Conservation (phyloP, 2,888 invertebrate genomes). For the Pasiphila rectangulata region DNA sequence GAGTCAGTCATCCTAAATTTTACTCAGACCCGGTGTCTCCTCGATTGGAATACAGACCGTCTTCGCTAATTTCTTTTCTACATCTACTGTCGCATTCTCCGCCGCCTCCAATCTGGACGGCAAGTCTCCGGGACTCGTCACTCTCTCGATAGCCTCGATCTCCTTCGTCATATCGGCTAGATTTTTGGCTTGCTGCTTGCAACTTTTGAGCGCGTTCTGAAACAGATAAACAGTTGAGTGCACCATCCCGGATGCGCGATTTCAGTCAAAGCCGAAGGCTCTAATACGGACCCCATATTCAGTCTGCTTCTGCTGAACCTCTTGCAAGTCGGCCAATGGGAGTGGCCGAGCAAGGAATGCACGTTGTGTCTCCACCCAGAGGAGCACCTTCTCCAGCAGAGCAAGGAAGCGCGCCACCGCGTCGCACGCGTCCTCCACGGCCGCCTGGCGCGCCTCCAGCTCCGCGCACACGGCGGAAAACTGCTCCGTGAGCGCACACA, state of each 20-base stretch:
- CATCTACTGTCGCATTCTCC: constrained; percentile 91
- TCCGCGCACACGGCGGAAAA: constrained; percentile 88
- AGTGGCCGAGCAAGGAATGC: constrained; percentile 89
- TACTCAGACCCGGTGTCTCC: not conserved
- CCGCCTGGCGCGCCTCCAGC: constrained; percentile 91
- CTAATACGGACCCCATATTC: constrained; percentile 90
- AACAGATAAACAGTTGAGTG: constrained; percentile 35
- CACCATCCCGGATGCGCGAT: not conserved
- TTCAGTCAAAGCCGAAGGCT: not conserved
- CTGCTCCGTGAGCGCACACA: constrained; percentile 88
- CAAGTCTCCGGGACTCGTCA: constrained; percentile 91
- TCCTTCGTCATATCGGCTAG: constrained; percentile 95
- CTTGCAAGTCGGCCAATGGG: constrained; percentile 87
- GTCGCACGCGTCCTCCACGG: constrained; percentile 92
- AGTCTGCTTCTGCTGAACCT: constrained; percentile 91
- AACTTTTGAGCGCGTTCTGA: constrained; percentile 92
- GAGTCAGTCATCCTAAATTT: constrained; percentile 9
- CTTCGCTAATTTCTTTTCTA: constrained; percentile 91
- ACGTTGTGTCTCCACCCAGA: constrained; percentile 91
- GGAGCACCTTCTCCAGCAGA: constrained; percentile 89
- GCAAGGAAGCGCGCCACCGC: constrained; percentile 93
- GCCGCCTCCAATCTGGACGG: constrained; percentile 92
- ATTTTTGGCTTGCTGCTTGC: constrained; percentile 92
- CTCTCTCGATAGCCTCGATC: constrained; percentile 90
- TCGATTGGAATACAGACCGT: constrained; percentile 82